These are phyloP conservation scores for Telmatherina bonti DNA, from an alignment of 2,797 vertebrate species.

Conservation along the genomic window DNA sequence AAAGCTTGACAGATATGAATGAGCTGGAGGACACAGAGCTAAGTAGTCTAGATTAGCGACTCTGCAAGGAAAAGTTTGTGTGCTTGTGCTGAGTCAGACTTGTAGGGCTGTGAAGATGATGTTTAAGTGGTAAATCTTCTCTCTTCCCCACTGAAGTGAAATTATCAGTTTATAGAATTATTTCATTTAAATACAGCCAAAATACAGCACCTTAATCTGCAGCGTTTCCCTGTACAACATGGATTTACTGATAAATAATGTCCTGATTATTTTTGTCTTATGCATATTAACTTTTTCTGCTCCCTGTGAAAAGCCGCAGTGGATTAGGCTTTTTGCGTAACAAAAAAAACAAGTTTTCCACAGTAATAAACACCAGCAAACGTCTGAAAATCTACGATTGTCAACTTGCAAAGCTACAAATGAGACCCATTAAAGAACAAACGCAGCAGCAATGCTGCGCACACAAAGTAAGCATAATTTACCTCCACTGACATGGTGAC, in stretches of 20 bases:
- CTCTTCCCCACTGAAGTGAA: constrained; percentile 61
- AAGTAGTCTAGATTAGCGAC: constrained; percentile 30
- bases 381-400: constrained; percentile 9
- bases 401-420: constrained; percentile 3
- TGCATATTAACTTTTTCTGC: constrained; percentile 66
- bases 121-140: constrained; percentile 40
- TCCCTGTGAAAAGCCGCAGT: constrained; percentile 39
- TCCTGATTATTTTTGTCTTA: constrained; percentile 63
- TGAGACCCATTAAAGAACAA: constrained; percentile 32
- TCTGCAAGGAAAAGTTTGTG: constrained; percentile 11
- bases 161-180: constrained; percentile 76
- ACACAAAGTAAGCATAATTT: constrained; percentile 20
- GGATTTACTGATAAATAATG: constrained; percentile 68
- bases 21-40: constrained; percentile 54
- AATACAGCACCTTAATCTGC: constrained; percentile 78
- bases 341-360: not conserved
- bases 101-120: constrained; percentile 12
- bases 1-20: constrained; percentile 73
- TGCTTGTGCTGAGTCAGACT: constrained; percentile 27
- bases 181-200: constrained; percentile 80
- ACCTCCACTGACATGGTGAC: constrained; percentile 42
- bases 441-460: constrained; percentile 2
- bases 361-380: not conserved
- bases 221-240: constrained; percentile 66
- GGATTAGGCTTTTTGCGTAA: constrained; percentile 3